Conservation (phyloP, 2,888 invertebrate genomes). For the Ormyrus rosae region DNA sequence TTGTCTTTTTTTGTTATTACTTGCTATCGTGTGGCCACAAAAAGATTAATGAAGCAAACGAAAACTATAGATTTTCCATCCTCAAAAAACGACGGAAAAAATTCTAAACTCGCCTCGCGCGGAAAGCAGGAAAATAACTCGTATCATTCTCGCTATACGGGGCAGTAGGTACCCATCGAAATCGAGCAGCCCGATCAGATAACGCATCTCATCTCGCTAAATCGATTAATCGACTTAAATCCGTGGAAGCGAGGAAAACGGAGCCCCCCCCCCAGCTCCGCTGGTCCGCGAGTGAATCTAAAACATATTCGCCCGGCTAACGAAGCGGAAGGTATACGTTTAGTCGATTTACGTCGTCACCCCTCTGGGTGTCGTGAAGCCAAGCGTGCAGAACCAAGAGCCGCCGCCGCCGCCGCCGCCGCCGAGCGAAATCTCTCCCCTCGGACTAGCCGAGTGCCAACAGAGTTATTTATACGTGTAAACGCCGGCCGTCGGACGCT, state of each 20-base stretch:
- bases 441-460: constrained; percentile 17
- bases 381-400: constrained; percentile 24
- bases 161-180: no score
- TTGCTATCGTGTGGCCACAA: no score
- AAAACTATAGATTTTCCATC: no score
- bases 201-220: not conserved
- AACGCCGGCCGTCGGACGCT: not conserved
- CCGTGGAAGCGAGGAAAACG: constrained; percentile 38
- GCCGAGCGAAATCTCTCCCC: not conserved
- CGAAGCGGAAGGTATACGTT: constrained; percentile 74
- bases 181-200: no score
- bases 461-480: constrained; percentile 40
- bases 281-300: constrained; percentile 60
- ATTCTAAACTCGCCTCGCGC: no score
- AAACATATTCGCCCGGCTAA: constrained; percentile 74
- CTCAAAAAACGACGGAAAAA: no score
- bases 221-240: constrained; percentile 42
- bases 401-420: not conserved
- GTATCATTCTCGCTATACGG: no score
- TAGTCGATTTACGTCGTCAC: constrained; percentile 69
- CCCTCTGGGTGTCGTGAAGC: constrained; percentile 6
- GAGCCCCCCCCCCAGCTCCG: not conserved
- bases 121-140: no score
- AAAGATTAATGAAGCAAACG: no score
- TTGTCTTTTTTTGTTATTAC: no score